phyloP scores from a whole-genome alignment of 2,797 vertebrate genomes.

The Choloepus didactylus region DNA sequence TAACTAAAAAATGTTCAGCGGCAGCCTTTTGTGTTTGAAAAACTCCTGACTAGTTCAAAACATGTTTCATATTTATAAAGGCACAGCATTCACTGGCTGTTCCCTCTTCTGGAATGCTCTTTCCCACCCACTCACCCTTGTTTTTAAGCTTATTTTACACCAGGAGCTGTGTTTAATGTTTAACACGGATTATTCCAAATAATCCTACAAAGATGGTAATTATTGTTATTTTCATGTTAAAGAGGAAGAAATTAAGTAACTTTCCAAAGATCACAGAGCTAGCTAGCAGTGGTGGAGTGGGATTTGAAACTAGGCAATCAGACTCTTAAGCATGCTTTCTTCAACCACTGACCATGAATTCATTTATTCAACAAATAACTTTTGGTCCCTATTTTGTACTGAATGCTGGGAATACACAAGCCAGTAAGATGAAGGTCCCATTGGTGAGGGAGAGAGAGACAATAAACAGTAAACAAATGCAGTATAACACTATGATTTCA shows the following conservation, averaged over 20 bases:
- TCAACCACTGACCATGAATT: neutral
- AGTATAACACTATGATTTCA: neutral
- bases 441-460: neutral
- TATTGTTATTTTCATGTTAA: constrained; percentile 20
- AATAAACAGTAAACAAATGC: neutral
- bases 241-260: neutral
- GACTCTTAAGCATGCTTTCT: neutral
- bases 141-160: constrained; percentile 28
- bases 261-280: neutral
- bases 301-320: neutral
- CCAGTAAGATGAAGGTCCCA: neutral
- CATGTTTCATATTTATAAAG: neutral
- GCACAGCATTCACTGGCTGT: neutral
- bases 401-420: neutral
- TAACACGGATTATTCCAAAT: neutral
- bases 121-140: neutral
- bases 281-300: neutral
- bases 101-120: constrained; percentile 34
- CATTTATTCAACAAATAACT: neutral
- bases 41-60: constrained; percentile 23
- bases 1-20: neutral
- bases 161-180: neutral
- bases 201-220: constrained; percentile 20
- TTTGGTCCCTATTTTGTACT: neutral
- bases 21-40: constrained; percentile 3